Conservation (phyloP, 2,888 invertebrate species). For the Drosophila niveifrons region DNA sequence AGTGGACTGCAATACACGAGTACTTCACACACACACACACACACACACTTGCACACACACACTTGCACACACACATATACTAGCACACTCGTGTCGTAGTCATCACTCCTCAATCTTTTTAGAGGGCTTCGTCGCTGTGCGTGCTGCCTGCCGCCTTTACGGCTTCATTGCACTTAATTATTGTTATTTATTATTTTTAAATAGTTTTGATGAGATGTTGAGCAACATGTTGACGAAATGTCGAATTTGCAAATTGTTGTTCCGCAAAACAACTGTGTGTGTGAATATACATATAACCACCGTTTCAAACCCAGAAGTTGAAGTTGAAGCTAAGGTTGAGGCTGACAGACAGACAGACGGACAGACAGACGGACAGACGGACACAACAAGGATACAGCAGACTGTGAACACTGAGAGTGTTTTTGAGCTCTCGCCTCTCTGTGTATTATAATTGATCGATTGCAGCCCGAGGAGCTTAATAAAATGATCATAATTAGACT, state of each 20-base stretch:
- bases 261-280: conserved; percentile 55
- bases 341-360: conserved; percentile 3
- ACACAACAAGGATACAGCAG: conserved; percentile 25
- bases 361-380: conserved; percentile 3
- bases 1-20: conserved; percentile 45
- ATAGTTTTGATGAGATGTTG: conserved; percentile 81
- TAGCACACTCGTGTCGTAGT: not conserved
- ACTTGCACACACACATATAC: not conserved
- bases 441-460: conserved; percentile 79
- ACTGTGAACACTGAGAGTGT: not conserved
- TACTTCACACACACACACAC: conserved; percentile 36
- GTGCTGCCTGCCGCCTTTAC: conserved; percentile 53
- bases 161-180: conserved; percentile 84
- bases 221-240: conserved; percentile 82
- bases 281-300: conserved; percentile 14
- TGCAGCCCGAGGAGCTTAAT: conserved; percentile 76
- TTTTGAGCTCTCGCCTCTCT: conserved; percentile 15
- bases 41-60: not conserved
- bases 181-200: conserved; percentile 85
- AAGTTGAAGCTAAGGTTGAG: not conserved
- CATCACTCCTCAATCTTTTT: conserved; percentile 19
- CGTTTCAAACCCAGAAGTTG: not conserved
- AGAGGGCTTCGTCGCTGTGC: conserved; percentile 26
- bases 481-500: conserved; percentile 82
- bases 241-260: conserved; percentile 82